These are phyloP conservation scores for Asobara japonica DNA, from an alignment of 1,140 invertebrate species.

Conservation along the genomic window DNA sequence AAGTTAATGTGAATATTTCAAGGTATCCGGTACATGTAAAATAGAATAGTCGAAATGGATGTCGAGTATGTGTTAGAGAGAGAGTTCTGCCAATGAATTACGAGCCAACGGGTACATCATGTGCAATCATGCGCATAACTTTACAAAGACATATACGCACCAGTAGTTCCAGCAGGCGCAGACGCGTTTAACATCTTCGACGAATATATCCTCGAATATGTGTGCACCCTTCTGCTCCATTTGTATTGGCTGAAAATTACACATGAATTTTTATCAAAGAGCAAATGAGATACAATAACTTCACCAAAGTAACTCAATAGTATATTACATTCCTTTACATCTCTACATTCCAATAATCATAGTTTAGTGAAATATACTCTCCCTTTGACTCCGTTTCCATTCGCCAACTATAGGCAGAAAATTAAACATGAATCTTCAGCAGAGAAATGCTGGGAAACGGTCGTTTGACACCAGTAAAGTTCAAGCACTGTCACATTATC, in stretches of 20 bases:
- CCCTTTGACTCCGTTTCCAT: neutral
- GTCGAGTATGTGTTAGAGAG: neutral
- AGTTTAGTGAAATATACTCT: neutral
- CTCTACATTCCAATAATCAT: no score
- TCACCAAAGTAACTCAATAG: no score
- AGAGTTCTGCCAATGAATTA: neutral
- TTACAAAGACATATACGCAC: conserved; percentile 8
- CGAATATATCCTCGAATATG: neutral
- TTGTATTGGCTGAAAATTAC: neutral
- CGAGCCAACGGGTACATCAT: conserved; percentile 13
- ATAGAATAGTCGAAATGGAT: neutral
- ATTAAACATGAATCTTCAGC: neutral
- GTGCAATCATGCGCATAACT: conserved; percentile 16
- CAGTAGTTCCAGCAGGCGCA: neutral
- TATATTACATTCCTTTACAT: no score
- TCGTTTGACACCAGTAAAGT: conserved; percentile 2
- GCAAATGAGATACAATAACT: neutral
- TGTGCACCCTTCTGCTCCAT: neutral
- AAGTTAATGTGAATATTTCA: neutral
- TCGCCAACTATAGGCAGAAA: neutral
- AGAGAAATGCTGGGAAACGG: neutral
- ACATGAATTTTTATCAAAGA: neutral
- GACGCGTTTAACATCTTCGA: neutral
- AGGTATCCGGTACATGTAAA: neutral
- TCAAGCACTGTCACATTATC: conserved; percentile 11